These are phyloP conservation scores for Halcyon chelicuti DNA, from an alignment of 2,797 vertebrate species.

Conservation along the genomic window DNA sequence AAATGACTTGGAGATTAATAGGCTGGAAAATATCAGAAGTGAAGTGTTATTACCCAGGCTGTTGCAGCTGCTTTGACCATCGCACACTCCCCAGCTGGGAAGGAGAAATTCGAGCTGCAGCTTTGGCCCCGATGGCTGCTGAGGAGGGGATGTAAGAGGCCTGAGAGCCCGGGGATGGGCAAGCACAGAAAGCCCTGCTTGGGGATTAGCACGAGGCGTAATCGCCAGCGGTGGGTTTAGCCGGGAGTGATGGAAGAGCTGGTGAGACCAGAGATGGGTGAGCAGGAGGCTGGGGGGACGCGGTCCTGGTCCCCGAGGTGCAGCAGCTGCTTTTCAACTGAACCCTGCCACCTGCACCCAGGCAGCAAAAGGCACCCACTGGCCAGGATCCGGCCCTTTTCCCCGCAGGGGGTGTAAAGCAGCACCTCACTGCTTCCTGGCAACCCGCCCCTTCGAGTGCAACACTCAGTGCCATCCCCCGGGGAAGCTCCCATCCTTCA, in stretches of 20 bases:
- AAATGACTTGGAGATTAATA: conserved; percentile 59
- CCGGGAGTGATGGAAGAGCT: neutral
- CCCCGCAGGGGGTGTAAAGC: neutral
- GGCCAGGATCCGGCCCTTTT: neutral
- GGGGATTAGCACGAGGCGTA: neutral
- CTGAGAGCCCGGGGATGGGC: neutral
- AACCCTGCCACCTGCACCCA: neutral
- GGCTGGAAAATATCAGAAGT: conserved; percentile 37
- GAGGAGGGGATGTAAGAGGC: neutral
- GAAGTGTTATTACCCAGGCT: neutral
- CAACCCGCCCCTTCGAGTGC: fast-evolving
- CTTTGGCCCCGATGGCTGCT: neutral
- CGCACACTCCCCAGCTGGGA: neutral
- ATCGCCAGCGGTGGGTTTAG: neutral
- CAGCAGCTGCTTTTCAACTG: neutral
- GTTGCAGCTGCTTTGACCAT: neutral
- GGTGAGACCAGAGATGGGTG: fast-evolving
- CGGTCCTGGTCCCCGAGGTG: fast-evolving
- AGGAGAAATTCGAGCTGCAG: neutral
- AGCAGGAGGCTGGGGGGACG: fast-evolving
- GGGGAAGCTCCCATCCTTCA: neutral
- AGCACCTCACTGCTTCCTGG: neutral
- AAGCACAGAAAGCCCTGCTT: neutral
- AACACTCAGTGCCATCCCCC: neutral
- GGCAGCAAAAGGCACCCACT: neutral